Evolutionary conservation across 2,888 invertebrate species (phyloP).

Genomic region (Mesorhabditis belari): DNA sequence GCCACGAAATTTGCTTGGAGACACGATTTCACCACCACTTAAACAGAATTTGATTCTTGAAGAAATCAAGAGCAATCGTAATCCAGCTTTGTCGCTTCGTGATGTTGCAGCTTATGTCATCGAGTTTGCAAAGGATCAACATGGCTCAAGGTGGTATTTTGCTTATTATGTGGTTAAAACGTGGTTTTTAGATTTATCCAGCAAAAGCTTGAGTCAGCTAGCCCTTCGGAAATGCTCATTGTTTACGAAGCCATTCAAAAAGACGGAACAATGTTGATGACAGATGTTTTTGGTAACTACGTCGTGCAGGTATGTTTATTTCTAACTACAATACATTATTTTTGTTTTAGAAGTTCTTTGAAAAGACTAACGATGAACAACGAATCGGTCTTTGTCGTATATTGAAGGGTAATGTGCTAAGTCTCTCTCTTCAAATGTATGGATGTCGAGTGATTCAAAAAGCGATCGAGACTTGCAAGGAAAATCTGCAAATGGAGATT

Average conservation of each 20-base stretch:
- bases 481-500: slow-evolving; percentile 69
- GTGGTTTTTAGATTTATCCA: slow-evolving; percentile 78
- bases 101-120: slow-evolving; percentile 95
- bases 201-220: slow-evolving; percentile 92
- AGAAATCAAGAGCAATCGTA: neutral
- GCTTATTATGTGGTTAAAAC: neutral
- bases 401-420: slow-evolving; percentile 67
- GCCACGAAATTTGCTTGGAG: too few species aligned
- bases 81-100: slow-evolving; percentile 62
- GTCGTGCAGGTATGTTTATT: slow-evolving; percentile 89
- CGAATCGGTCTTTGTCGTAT: slow-evolving; percentile 71
- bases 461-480: slow-evolving; percentile 69
- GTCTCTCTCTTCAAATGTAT: slow-evolving; percentile 79
- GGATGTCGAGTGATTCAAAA: slow-evolving; percentile 99
- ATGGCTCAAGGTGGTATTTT: slow-evolving; percentile 69
- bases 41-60: neutral
- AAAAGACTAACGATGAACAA: slow-evolving; percentile 93
- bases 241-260: slow-evolving; percentile 94
- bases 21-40: too few species aligned
- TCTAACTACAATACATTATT: too few species aligned
- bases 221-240: slow-evolving; percentile 88
- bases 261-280: slow-evolving; percentile 92
- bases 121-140: slow-evolving; percentile 98
- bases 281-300: slow-evolving; percentile 97
- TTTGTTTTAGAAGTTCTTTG: slow-evolving; percentile 93